phyloP scores from a whole-genome alignment of 2,888 invertebrate species.

The Stenoptilia bipunctidactyla region DNA sequence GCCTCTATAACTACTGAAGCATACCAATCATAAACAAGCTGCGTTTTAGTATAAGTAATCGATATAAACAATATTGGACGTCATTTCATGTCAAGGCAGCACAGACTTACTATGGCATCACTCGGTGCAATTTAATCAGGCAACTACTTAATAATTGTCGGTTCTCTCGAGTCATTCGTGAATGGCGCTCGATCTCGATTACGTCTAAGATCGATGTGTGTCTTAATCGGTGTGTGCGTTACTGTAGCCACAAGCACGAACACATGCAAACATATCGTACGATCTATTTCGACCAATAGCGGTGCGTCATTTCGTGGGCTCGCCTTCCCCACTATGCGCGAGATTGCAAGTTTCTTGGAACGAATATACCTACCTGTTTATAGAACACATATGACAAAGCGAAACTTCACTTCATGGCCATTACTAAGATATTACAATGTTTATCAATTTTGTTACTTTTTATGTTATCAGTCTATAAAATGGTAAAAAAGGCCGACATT shows the following conservation, averaged over 20 bases:
- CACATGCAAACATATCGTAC: conserved; percentile 56
- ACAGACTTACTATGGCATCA: conserved; percentile 53
- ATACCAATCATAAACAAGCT: conserved; percentile 12
- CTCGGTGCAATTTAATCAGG: conserved; percentile 48
- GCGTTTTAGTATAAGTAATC: conserved; percentile 22
- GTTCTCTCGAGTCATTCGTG: conserved; percentile 17
- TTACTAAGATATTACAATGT: conserved; percentile 28
- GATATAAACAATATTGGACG: conserved; percentile 29
- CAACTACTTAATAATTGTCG: conserved; percentile 29
- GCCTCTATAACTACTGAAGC: too few relatives aligned
- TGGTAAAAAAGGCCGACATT: too few relatives aligned
- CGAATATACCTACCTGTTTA: conserved; percentile 58
- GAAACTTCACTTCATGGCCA: conserved; percentile 42
- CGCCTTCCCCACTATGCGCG: conserved; percentile 54
- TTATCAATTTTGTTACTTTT: neutral
- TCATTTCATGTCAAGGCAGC: conserved; percentile 41
- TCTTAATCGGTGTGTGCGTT: too few relatives aligned
- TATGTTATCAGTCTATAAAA: too few relatives aligned
- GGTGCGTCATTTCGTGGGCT: conserved; percentile 52
- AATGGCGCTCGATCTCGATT: neutral
- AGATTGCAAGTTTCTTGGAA: conserved; percentile 59
- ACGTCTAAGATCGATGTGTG: conserved; percentile 16
- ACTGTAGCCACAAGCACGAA: conserved; percentile 16
- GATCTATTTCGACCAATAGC: conserved; percentile 53
- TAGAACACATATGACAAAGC: conserved; percentile 32